Percentiles rank a stretch among this genome's conserved stretches.
These are phyloP conservation scores for Porites rus DNA, from an alignment of 92 coral and sea anemone species.

Conservation along the genomic window DNA sequence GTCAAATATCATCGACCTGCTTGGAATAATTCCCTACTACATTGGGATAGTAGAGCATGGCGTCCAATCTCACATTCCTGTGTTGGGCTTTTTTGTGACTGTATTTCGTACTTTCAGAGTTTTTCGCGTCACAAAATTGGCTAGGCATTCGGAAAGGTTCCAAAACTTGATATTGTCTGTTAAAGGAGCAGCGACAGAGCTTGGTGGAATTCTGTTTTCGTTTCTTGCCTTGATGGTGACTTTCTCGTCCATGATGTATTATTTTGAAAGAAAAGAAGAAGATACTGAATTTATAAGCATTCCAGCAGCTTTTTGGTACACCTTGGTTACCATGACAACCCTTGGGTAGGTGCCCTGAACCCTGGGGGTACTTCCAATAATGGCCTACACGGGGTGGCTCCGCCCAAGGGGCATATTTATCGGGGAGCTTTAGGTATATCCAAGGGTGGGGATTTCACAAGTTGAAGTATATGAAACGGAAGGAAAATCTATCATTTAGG, in stretches of 20 bases:
- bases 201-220: conserved; percentile 88
- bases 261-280: conserved; percentile 50
- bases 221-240: conserved; percentile 81
- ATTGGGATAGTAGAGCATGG: conserved; percentile 59
- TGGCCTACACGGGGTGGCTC: no score
- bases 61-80: conserved; percentile 46
- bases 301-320: conserved; percentile 90
- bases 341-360: conserved; percentile 70
- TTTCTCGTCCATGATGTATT: conserved; percentile 74
- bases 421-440: no score
- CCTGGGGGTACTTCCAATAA: no score
- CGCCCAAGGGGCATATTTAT: no score
- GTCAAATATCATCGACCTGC: conserved; percentile 76
- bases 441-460: no score
- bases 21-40: conserved; percentile 88
- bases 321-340: conserved; percentile 94
- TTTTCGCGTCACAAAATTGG: conserved; percentile 83
- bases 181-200: conserved; percentile 78
- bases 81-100: conserved; percentile 64
- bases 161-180: conserved; percentile 71
- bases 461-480: no score
- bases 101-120: conserved; percentile 77
- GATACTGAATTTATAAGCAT: conserved; percentile 70
- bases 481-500: no score
- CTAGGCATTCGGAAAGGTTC: conserved; percentile 81